Conservation (phyloP, 2,888 invertebrate genomes). For the Flexamia atlantica region DNA sequence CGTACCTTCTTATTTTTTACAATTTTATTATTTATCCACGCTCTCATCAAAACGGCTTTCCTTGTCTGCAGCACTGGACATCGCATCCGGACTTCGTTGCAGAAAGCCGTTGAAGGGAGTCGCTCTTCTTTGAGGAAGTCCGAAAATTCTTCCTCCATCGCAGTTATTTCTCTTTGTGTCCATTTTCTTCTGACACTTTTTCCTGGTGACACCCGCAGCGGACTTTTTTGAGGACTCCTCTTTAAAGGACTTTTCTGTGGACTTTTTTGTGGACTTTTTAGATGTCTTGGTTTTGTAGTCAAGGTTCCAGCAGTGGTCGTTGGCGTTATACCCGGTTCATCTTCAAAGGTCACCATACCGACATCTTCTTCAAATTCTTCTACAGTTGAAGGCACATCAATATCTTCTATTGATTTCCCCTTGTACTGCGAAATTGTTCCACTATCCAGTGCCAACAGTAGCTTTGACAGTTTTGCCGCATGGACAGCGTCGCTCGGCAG, state of each 20-base stretch:
- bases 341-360: not conserved
- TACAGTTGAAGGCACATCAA: not conserved
- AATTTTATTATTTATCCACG: not conserved
- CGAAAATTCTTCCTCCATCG: not conserved
- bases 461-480: not conserved
- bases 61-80: not conserved
- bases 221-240: not conserved
- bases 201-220: too few relatives aligned
- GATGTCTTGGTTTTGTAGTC: too few relatives aligned
- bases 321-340: not conserved
- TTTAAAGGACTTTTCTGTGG: too few relatives aligned
- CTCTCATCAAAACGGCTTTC: not conserved
- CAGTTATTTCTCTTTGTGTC: not conserved
- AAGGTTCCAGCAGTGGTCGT: too few relatives aligned
- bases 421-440: not conserved
- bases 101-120: not conserved
- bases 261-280: not conserved
- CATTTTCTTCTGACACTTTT: constrained; percentile 2
- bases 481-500: constrained; percentile 10
- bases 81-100: not conserved
- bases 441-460: not conserved
- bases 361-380: not conserved
- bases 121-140: not conserved
- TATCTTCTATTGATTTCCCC: not conserved
- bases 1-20: not conserved